Base-by-base conservation (phyloP, 2,113 vertebrate genomes). In the Hystrix cristata region DNA sequence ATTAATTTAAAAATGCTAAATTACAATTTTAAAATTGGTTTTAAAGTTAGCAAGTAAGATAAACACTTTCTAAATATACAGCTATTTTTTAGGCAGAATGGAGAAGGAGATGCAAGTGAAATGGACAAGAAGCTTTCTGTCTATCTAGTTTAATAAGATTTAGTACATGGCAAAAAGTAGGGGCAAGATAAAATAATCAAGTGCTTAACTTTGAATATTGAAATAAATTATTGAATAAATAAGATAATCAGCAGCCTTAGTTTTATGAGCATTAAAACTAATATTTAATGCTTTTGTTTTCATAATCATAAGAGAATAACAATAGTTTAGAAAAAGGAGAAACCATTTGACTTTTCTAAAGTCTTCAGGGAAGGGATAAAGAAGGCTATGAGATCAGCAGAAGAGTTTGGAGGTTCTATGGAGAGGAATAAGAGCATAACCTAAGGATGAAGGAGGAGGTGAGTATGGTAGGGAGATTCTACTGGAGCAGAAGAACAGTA, bases 1-100 rank as follows among this genome's bases (percentile, higher is more conserved):
- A 23, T 69, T 92, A 87, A 84, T 90, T 94, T n/a, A 76, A 87
- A 80, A 89, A 69, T 76, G 64, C 34, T 51, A 79, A 94, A 74
- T 86, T 46, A 64, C 5, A 94, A n/a, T 85, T 48, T 81, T 12
- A 74, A 74, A 87, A 51, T 87, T 83, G 43, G 57, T 79, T 79
- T 31, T 19, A 76, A 65, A 95, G 10, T 86, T 15, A 25, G 64
- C 27, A 74, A 48, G 15, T 79, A 15, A 51, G 21, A 43, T 38
- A 74, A 81, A 34, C 10, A 9, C 16, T 80, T 84, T n/a, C 34
- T 27, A 79, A 84, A 23, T 53, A 14, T 59, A 27, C 3, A 27
- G 0, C 29, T 14, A 12, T 15, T 93, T 80, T 55, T 25, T 80
- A 57, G 38, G 38, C 43, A 25, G 43, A 8, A 0, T 51, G 53